Evolutionary conservation across 2,797 vertebrate genomes (phyloP), one percentile per base, ranked within the genome.

Genomic region (Nothura maculosa): DNA sequence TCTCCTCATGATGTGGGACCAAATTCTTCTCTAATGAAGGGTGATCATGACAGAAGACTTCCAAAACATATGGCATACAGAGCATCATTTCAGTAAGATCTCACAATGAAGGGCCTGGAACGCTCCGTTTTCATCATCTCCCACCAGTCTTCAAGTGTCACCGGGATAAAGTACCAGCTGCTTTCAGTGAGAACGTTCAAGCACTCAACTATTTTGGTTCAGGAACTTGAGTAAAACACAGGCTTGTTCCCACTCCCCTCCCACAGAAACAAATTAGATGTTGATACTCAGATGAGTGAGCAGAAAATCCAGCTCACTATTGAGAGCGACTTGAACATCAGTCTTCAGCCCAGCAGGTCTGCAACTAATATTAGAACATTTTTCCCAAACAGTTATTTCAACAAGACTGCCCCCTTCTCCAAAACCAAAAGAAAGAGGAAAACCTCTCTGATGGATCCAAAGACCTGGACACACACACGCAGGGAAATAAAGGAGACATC

Each of bases 191-290:
- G 14, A 81, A 61, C 1, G 2, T 34, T 40, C 22, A 75, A 74
- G 15, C 5, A 30, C 21, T 80, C n/a, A 9, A n/a, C 16, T 72
- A 57, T 60, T 87, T 55, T 18, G 62, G 21, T 55, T 60, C 58
- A 85, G 94, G n/a, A 94, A 68, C 85, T 73, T 67, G 58, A 91
- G 55, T 70, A 87, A 85, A 87, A 58, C 69, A 85, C 18, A 50
- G 34, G 5, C 28, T 85, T 43, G 7, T 60, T 69, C 67, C 40
- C 36, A 57, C 82, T 48, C 76, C 89, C 87, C 90, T 86, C 61
- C 50, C 38, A 8, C 12, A 32, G 78, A 87, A 91, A 85, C 54
- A 81, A 87, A 85, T 87, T 38, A 73, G 58, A 85, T 48, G 50
- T 47, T 54, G 89, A 62, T 50, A 52, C 55, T 73, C n/a, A 38